Evolutionary conservation across 1,140 invertebrate species (phyloP).

Genomic region (Lineus longissimus): DNA sequence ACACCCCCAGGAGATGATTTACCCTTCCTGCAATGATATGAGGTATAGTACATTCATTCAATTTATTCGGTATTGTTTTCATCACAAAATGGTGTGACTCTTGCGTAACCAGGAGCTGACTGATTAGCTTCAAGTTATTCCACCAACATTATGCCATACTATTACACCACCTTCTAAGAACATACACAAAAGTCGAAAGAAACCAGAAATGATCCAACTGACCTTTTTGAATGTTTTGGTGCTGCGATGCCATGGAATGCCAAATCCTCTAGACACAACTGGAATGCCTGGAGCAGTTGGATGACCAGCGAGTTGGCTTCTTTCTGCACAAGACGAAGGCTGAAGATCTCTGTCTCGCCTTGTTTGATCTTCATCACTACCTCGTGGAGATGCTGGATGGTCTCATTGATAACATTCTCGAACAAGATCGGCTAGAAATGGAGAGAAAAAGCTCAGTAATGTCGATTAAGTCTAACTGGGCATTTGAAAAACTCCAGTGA

Average conservation of each 20-base stretch:
- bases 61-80: too few relatives aligned
- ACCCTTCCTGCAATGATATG: too few relatives aligned
- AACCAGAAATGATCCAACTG: neutral
- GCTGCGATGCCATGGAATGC: constrained; percentile 46
- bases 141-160: too few relatives aligned
- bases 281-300: constrained; percentile 44
- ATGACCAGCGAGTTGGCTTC: constrained; percentile 41
- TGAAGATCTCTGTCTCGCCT: constrained; percentile 63
- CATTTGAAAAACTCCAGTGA: neutral
- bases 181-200: too few relatives aligned
- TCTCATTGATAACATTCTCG: constrained; percentile 77
- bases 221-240: neutral
- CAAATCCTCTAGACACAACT: constrained; percentile 48
- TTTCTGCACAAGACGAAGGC: constrained; percentile 52
- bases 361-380: constrained; percentile 71
- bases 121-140: too few relatives aligned
- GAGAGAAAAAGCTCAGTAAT: constrained; percentile 21
- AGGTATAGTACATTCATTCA: too few relatives aligned
- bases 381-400: constrained; percentile 79
- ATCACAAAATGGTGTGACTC: too few relatives aligned
- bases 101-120: too few relatives aligned
- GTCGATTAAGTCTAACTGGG: neutral
- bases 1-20: neutral
- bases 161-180: too few relatives aligned
- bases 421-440: constrained; percentile 72